A percentile compares a stretch with the other conserved stretches of the same genome.
Evolutionary conservation across 1,140 invertebrate species (phyloP).

Genomic region (Papilio dardanus): DNA sequence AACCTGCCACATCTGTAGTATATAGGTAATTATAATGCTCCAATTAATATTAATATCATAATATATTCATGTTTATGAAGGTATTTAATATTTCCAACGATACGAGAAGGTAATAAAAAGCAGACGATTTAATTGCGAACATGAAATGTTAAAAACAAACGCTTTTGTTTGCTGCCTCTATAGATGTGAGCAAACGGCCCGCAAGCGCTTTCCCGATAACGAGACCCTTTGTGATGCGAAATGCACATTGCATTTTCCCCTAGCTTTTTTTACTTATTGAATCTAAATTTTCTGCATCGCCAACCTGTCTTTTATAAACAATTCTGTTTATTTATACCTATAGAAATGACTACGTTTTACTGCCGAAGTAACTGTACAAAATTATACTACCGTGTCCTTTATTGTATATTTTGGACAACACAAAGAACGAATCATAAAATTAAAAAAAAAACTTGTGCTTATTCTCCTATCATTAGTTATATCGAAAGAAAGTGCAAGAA

Average conservation of each 20-base stretch:
- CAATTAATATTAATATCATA: background rate
- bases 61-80: background rate
- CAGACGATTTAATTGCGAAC: constrained; percentile 32
- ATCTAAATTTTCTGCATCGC: constrained; percentile 12
- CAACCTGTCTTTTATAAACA: background rate
- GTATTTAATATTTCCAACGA: constrained; percentile 2
- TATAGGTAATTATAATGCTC: background rate
- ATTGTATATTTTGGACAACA: too few species aligned
- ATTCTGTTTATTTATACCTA: background rate
- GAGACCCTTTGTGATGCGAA: constrained; percentile 31
- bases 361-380: background rate
- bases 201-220: constrained; percentile 28
- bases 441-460: too few species aligned
- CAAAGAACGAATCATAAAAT: too few species aligned
- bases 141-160: constrained; percentile 28
- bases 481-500: too few species aligned
- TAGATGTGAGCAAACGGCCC: constrained; percentile 23
- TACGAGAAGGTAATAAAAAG: constrained; percentile 1
- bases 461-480: too few species aligned
- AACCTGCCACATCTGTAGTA: background rate
- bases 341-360: background rate
- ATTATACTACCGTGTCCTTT: background rate
- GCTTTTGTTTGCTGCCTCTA: constrained; percentile 28
- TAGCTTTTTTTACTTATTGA: constrained; percentile 1
- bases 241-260: constrained; percentile 21